A percentile compares a stretch with the other conserved stretches of the same genome.
Evolutionary conservation across 2,797 vertebrate species (phyloP).

Genomic region (Neomorphus geoffroyi): DNA sequence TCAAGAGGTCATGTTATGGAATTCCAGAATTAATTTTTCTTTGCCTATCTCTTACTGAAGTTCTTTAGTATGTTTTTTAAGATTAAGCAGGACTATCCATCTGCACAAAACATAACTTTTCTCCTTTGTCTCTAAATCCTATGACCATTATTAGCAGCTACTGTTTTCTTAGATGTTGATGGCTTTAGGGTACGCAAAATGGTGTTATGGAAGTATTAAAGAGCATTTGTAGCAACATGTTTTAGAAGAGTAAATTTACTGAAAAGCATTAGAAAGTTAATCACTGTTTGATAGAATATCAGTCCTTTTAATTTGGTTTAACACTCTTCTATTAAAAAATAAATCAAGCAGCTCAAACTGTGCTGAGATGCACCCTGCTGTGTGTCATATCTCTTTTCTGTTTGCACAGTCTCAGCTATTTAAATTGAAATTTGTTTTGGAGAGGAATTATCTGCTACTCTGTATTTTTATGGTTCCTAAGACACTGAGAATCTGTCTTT

Average conservation of each 20-base stretch:
- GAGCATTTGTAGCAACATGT: not conserved
- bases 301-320: not conserved
- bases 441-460: not conserved
- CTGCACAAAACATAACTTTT: not conserved
- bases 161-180: not conserved
- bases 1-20: not conserved
- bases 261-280: not conserved
- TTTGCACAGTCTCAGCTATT: not conserved
- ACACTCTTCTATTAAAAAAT: not conserved
- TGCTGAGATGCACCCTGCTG: not conserved
- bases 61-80: not conserved
- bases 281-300: not conserved
- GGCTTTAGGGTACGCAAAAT: accelerated
- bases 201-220: not conserved
- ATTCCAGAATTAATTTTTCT: not conserved
- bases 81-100: not conserved
- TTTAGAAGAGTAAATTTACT: not conserved
- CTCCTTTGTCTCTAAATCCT: not conserved
- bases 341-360: not conserved
- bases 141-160: not conserved
- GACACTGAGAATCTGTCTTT: not conserved
- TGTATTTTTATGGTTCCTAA: not conserved
- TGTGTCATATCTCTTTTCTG: not conserved
- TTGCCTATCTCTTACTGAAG: not conserved
- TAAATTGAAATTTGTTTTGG: not conserved